phyloP scores from a whole-genome alignment of 2,113 vertebrate genomes.

The Neolamprologus hecqui region DNA sequence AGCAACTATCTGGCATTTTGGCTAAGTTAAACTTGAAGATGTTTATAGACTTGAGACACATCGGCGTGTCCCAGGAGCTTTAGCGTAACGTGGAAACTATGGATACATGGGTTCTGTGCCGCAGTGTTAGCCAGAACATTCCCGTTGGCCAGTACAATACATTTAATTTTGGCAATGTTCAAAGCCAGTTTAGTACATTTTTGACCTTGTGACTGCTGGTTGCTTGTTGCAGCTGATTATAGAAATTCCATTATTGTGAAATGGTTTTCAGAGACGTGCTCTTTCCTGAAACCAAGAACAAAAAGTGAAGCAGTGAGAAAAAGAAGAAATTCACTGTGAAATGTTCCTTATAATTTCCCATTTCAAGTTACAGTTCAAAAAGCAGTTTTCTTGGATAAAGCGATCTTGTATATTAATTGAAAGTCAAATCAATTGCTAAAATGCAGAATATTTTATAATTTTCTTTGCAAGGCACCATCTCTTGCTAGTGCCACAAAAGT shows the following conservation, averaged over 20 bases:
- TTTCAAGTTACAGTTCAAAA: background rate
- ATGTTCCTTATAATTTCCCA: background rate
- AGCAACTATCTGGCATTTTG: background rate
- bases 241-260: background rate
- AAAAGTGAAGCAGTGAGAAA: slow-evolving; percentile 81
- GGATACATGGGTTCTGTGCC: background rate
- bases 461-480: background rate
- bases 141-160: background rate
- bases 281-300: slow-evolving; percentile 77
- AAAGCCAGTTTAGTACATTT: background rate
- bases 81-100: background rate
- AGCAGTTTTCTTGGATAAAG: background rate
- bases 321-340: slow-evolving; percentile 73
- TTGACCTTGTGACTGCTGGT: background rate
- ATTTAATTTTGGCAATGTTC: background rate
- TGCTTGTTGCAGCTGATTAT: background rate
- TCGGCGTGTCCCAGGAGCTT: background rate
- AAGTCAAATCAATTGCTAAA: background rate
- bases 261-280: background rate
- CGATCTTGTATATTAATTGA: background rate
- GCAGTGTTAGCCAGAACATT: background rate
- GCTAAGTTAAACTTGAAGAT: background rate
- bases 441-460: background rate
- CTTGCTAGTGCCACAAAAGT: background rate
- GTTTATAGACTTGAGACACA: background rate